Base-by-base conservation (phyloP, 2,888 invertebrate species). In the Orthosia incerta region DNA sequence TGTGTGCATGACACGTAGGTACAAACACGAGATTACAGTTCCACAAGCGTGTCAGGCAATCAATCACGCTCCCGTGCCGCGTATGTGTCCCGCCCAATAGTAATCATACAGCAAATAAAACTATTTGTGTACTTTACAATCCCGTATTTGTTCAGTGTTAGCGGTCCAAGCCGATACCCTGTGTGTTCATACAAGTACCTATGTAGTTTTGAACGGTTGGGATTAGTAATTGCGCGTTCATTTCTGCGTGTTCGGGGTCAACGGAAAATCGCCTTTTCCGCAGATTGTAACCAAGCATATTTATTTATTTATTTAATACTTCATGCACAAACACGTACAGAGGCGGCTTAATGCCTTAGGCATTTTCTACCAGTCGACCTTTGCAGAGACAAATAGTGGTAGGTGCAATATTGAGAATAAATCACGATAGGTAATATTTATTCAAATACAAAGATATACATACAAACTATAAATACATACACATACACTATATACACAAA, bases 31-130 rank as follows among this genome's bases (percentile, higher is more conserved):
- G 82, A 81, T 82, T 76, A 76, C 69, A 79, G 71, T 70, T 71
- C 57, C 79, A 76, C 83, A 79, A 83, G 57, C 82, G 82, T 76
- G 83, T 83, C 80, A 80, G 70, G 67, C 83, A 82, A 82, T 82
- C 82, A 82, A 82, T 82, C 81, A 83, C 76, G 79, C 68, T 66
- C 75, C 79, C 66, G 76, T 71, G 63, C 65, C 76, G 59, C 79
- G 76, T 56, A 51, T 76, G 71, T 74, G 79, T 74, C 74, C 61
- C 64, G 50, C 71, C 60, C 76, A 79, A 79, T 82, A 66, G 76
- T 80, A 80, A 76, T 80, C 71, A 76, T 51, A 79, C 64, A 59
- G 71, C 83, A 83, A 82, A 80, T 80, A 83, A 83, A 80, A 83
- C 80, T 75, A 72, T 79, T 72, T 70, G 83, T 76, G 63, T 67